Evolutionary conservation across 2,888 invertebrate genomes (phyloP).

Genomic region (Ectobius pallidus): DNA sequence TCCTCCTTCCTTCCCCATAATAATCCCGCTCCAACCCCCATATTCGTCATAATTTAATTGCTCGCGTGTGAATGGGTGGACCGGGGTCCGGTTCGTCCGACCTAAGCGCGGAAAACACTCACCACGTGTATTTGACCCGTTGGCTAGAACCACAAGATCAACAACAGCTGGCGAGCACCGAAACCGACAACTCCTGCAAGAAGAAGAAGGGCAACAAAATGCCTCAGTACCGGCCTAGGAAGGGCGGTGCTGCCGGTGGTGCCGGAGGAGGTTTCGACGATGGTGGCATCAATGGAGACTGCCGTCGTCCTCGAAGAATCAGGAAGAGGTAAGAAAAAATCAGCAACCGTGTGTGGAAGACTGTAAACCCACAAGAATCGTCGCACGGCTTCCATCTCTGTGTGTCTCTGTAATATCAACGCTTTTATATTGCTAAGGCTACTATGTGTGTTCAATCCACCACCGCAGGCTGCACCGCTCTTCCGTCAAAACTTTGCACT

Average conservation of each 20-base stretch:
- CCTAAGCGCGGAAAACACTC: constrained; percentile 38
- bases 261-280: constrained; percentile 34
- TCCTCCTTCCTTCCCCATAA: not conserved
- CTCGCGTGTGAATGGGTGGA: constrained; percentile 40
- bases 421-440: not conserved
- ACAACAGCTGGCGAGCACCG: not conserved
- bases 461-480: not conserved
- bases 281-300: constrained; percentile 40
- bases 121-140: constrained; percentile 5
- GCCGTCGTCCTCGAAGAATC: constrained; percentile 38
- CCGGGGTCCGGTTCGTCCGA: constrained; percentile 38
- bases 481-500: constrained; percentile 9
- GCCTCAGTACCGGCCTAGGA: constrained; percentile 30
- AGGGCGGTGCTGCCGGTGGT: constrained; percentile 34
- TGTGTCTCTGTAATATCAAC: constrained; percentile 8
- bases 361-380: not conserved
- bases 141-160: not conserved
- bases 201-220: constrained; percentile 10
- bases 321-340: constrained; percentile 43
- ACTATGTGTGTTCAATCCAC: not conserved
- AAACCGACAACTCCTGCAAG: not conserved
- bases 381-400: not conserved
- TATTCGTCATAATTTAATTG: constrained; percentile 9
- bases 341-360: not conserved
- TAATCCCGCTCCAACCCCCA: not conserved